phyloP scores from a whole-genome alignment of 2,797 vertebrate species.

The Oceanodroma leucorhoa region DNA sequence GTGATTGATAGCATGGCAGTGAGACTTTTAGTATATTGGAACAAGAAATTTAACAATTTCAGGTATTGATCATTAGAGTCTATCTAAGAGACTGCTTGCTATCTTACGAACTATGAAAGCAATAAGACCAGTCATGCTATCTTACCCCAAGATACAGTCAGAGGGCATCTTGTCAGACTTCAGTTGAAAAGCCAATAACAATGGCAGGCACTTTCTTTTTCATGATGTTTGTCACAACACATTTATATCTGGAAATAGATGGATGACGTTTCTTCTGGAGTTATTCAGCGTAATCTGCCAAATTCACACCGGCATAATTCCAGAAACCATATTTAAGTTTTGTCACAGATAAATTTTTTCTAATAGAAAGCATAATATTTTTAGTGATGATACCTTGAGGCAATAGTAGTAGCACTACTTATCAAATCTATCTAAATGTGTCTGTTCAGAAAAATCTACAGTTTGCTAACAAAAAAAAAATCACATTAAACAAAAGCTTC shows the following conservation, averaged over 20 bases:
- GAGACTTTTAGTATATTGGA: neutral
- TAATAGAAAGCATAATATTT: neutral
- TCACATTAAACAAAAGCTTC: neutral
- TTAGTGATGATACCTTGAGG: neutral
- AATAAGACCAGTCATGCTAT: rapidly evolving
- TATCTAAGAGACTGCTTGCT: neutral
- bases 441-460: neutral
- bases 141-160: neutral
- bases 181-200: neutral
- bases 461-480: neutral
- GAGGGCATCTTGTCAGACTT: neutral
- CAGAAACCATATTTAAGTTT: neutral
- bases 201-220: neutral
- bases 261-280: neutral
- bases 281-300: neutral
- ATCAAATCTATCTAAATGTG: neutral
- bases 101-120: neutral
- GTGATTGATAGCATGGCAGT: neutral
- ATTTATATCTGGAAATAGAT: neutral
- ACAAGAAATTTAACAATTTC: neutral
- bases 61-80: neutral
- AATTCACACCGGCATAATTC: neutral
- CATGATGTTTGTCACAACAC: neutral
- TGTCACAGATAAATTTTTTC: neutral
- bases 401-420: neutral